phyloP scores from a whole-genome alignment of 1,140 invertebrate species.

The Oedothorax gibbosus region DNA sequence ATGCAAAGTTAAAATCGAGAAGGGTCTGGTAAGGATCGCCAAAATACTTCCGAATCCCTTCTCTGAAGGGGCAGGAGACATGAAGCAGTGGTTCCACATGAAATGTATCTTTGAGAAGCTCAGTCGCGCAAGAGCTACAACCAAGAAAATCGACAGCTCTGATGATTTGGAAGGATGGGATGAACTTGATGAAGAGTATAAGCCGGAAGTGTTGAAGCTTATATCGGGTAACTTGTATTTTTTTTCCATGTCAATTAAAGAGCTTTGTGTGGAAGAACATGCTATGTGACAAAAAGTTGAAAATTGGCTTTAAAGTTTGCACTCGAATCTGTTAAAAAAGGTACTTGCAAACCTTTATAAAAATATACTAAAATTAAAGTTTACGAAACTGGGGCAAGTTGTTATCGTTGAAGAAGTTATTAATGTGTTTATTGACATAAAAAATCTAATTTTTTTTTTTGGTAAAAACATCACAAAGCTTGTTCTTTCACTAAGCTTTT shows the following conservation, averaged over 20 bases:
- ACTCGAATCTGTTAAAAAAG: too few relatives aligned
- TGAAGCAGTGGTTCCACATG: constrained; percentile 88
- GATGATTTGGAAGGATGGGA: constrained; percentile 84
- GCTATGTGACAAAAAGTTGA: not conserved
- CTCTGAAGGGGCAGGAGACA: constrained; percentile 78
- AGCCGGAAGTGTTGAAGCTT: constrained; percentile 73
- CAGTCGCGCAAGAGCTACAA: constrained; percentile 80
- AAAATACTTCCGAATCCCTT: constrained; percentile 83
- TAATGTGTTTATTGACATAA: too few relatives aligned
- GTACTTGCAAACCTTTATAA: too few relatives aligned
- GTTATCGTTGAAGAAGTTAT: too few relatives aligned
- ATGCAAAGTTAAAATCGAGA: constrained; percentile 84
- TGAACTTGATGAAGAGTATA: constrained; percentile 76
- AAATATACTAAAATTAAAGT: too few relatives aligned
- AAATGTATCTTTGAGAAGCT: constrained; percentile 85
- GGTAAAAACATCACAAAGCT: too few relatives aligned
- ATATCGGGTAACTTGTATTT: constrained; percentile 71
- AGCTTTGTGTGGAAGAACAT: too few relatives aligned
- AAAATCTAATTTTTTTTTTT: too few relatives aligned
- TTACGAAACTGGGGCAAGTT: too few relatives aligned
- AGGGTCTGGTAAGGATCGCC: constrained; percentile 79
- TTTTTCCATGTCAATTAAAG: too few relatives aligned
- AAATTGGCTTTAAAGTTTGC: not conserved
- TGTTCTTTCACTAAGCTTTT: too few relatives aligned
- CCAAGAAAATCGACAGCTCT: constrained; percentile 84